phyloP scores from a whole-genome alignment of 2,888 invertebrate genomes.

The Tenthredo livida region DNA sequence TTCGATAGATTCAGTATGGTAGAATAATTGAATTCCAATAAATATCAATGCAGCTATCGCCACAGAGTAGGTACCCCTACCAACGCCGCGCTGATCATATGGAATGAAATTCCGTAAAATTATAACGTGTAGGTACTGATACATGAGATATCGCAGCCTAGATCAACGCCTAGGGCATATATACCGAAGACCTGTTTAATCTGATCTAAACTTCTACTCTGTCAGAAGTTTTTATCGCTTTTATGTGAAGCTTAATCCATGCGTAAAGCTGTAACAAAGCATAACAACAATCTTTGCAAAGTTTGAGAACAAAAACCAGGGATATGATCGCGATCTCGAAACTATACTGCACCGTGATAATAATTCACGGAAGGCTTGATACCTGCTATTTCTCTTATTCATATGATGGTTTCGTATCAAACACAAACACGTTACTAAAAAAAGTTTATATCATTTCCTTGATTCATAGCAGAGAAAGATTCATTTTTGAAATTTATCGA shows the following conservation, averaged over 20 bases:
- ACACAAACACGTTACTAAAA: not conserved
- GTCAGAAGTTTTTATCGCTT: slow-evolving; percentile 30
- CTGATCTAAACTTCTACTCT: slow-evolving; percentile 20
- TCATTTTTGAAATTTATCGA: not conserved
- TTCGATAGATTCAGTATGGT: not conserved
- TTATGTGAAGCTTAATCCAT: slow-evolving; percentile 10
- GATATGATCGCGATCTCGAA: slow-evolving; percentile 6
- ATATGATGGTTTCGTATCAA: not conserved
- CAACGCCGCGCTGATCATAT: not conserved
- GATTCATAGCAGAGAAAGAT: not conserved
- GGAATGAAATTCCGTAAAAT: slow-evolving; percentile 16
- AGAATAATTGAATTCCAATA: slow-evolving; percentile 25
- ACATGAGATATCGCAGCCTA: slow-evolving; percentile 1
- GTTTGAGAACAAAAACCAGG: not conserved
- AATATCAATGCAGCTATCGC: not conserved
- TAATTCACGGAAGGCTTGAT: slow-evolving; percentile 55
- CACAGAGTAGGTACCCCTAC: not conserved
- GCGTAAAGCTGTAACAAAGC: slow-evolving; percentile 5
- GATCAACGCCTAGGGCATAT: slow-evolving; percentile 8
- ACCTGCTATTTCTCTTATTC: slow-evolving; percentile 50
- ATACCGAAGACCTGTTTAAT: slow-evolving; percentile 3
- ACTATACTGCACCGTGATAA: not conserved
- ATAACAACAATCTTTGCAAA: not conserved
- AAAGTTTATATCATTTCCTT: not conserved
- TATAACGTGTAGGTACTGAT: not conserved